Evolutionary conservation across 2,113 vertebrate genomes (phyloP).

Genomic region (Scophthalmus maximus): DNA sequence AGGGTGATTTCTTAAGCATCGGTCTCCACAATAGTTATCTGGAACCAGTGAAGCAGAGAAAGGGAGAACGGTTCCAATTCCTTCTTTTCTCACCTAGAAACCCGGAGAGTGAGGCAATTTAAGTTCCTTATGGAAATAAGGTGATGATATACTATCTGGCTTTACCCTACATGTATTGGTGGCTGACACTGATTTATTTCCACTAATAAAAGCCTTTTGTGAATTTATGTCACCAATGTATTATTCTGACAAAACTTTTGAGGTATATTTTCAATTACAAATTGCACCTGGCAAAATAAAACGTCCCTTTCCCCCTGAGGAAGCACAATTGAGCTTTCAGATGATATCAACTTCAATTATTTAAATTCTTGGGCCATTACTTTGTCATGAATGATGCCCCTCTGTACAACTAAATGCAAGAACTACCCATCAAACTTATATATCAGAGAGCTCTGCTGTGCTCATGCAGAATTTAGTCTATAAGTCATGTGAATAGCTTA

Average conservation of each 20-base stretch:
- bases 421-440: slow-evolving; percentile 66
- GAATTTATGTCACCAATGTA: slow-evolving; percentile 38
- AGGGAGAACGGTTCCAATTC: slow-evolving; percentile 64
- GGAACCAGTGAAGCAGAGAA: slow-evolving; percentile 69
- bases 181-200: slow-evolving; percentile 46
- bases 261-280: slow-evolving; percentile 51
- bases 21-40: slow-evolving; percentile 68
- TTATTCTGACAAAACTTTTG: slow-evolving; percentile 42
- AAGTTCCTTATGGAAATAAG: slow-evolving; percentile 49
- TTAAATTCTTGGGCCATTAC: slow-evolving; percentile 52
- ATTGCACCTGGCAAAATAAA: slow-evolving; percentile 33
- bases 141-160: slow-evolving; percentile 31
- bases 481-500: slow-evolving; percentile 76
- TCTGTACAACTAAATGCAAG: slow-evolving; percentile 43
- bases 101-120: slow-evolving; percentile 47
- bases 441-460: slow-evolving; percentile 55
- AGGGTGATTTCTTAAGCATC: slow-evolving; percentile 65
- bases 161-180: slow-evolving; percentile 13
- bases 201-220: slow-evolving; percentile 39
- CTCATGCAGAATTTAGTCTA: slow-evolving; percentile 73
- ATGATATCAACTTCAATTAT: slow-evolving; percentile 64
- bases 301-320: not conserved
- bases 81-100: slow-evolving; percentile 54
- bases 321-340: slow-evolving; percentile 20
- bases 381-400: slow-evolving; percentile 64